Percentiles rank a stretch among this genome's conserved stretches.
phyloP scores from a whole-genome alignment of 2,113 vertebrate species.

The Opisthocomus hoazin region DNA sequence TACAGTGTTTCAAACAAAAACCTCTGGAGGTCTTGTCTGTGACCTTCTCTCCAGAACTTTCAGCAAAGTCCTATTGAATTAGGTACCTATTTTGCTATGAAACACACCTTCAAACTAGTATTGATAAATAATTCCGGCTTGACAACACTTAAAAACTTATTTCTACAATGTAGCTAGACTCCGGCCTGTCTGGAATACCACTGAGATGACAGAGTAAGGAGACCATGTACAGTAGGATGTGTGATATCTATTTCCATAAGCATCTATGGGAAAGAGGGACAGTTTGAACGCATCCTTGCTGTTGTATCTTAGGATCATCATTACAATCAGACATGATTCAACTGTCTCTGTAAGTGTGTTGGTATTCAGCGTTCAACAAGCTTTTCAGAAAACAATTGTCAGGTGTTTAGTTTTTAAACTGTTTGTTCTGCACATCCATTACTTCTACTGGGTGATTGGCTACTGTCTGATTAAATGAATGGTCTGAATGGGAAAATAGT shows the following conservation, averaged over 20 bases:
- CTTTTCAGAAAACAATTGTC: not conserved
- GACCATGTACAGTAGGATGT: not conserved
- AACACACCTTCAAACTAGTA: not conserved
- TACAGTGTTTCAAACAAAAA: not conserved
- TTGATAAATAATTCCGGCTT: not conserved
- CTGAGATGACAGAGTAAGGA: not conserved
- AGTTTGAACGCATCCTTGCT: not conserved
- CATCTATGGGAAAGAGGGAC: not conserved
- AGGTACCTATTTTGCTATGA: not conserved
- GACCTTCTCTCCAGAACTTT: slow-evolving; percentile 35
- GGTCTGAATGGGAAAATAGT: not conserved
- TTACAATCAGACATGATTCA: not conserved
- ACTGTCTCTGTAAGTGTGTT: not conserved
- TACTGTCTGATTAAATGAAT: not conserved
- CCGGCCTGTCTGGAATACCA: not conserved
- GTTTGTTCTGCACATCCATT: not conserved
- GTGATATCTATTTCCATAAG: not conserved
- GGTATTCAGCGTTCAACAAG: not conserved
- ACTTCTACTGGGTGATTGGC: not conserved
- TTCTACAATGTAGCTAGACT: not conserved
- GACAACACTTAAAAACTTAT: not conserved
- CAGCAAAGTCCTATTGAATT: not conserved
- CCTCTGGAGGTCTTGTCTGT: not conserved
- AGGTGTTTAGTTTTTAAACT: not conserved
- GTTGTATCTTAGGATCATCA: not conserved